These are phyloP conservation scores for Megalopta genalis DNA, from an alignment of 1,140 invertebrate genomes.

Conservation along the genomic window DNA sequence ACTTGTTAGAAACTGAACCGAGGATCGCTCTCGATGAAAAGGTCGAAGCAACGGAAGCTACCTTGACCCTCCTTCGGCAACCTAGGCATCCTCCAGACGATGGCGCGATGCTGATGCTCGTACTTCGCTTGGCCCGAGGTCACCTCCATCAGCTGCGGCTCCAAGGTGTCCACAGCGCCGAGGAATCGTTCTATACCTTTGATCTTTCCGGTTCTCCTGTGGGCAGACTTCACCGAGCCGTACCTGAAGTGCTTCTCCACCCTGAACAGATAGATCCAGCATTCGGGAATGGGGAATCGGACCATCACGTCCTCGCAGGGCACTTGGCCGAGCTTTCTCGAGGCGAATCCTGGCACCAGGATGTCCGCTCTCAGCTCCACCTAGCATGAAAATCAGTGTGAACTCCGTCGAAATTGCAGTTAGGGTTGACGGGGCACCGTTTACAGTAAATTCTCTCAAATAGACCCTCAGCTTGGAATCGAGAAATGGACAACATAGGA, in stretches of 20 bases:
- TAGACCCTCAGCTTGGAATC: too few relatives aligned
- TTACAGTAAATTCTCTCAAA: too few relatives aligned
- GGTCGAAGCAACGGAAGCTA: constrained; percentile 70
- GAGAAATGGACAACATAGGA: too few relatives aligned
- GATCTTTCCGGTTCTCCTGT: constrained; percentile 94
- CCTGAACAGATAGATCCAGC: constrained; percentile 99
- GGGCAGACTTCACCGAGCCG: constrained; percentile 98
- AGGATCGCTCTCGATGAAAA: too few relatives aligned
- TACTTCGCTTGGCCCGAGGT: constrained; percentile 99
- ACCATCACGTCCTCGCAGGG: constrained; percentile 99
- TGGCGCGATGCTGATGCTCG: constrained; percentile 97
- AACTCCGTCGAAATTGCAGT: background rate
- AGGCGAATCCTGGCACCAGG: constrained; percentile 97
- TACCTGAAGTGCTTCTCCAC: constrained; percentile 99
- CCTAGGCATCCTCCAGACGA: constrained; percentile 98
- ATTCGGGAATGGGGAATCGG: constrained; percentile 98
- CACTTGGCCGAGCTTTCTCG: constrained; percentile 95
- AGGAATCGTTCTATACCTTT: constrained; percentile 97
- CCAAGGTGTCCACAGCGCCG: constrained; percentile 93
- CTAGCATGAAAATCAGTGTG: constrained; percentile 71
- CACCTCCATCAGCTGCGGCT: constrained; percentile 97
- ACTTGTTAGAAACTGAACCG: too few relatives aligned
- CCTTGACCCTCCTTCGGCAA: constrained; percentile 98
- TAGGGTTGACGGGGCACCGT: too few relatives aligned
- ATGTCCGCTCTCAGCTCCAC: constrained; percentile 96